phyloP scores from a whole-genome alignment of 2,113 vertebrate species.

The Carettochelys insculpta region DNA sequence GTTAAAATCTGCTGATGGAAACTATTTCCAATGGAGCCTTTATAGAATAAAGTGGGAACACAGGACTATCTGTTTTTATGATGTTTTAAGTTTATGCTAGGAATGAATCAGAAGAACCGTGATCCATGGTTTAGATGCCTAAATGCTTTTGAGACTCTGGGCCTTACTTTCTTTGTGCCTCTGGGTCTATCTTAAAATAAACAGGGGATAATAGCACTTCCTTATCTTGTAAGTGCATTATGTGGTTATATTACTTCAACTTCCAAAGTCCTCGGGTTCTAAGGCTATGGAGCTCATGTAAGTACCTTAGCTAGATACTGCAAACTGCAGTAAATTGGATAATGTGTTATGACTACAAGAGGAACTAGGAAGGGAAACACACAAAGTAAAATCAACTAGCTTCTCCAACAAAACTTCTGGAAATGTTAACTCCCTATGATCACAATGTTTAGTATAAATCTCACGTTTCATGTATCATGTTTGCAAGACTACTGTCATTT shows the following conservation, averaged over 20 bases:
- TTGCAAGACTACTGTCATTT: neutral
- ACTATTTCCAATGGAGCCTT: neutral
- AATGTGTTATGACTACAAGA: no score
- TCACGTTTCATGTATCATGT: neutral
- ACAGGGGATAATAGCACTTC: no score
- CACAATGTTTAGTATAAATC: neutral
- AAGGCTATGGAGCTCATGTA: neutral
- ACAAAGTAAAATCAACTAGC: neutral
- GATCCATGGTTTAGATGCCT: neutral
- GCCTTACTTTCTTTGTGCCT: neutral
- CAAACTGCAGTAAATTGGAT: neutral
- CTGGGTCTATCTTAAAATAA: no score
- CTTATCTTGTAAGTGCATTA: no score
- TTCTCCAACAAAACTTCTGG: neutral
- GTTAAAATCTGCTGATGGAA: neutral
- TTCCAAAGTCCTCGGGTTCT: no score
- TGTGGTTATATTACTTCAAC: no score
- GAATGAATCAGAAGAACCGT: neutral
- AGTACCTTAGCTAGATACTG: neutral
- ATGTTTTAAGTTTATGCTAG: neutral
- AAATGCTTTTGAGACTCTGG: neutral
- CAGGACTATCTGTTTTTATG: neutral
- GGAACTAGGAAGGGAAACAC: neutral
- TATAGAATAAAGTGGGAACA: neutral
- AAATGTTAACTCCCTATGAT: neutral